Evolutionary conservation across 1,140 invertebrate species (phyloP), one percentile per base, ranked within the genome.

Genomic region (Panonychus citri): DNA sequence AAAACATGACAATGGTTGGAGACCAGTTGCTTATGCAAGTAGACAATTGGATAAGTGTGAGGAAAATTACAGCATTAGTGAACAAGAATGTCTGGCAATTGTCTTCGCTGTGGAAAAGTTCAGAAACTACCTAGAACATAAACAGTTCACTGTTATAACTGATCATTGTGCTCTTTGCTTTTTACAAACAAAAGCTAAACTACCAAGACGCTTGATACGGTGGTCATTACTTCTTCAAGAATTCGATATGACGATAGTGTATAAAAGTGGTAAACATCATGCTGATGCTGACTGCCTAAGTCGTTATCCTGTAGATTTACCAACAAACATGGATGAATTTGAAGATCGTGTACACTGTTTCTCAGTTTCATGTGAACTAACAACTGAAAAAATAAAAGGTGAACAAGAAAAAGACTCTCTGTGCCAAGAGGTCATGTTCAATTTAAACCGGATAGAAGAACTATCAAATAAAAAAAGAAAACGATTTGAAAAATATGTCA

Each of bases 41-140:
- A n/a, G n/a, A n/a, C n/a, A 17, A n/a, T 58, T 72, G 17, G n/a
- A n/a, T n/a, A n/a, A n/a, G n/a, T n/a, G n/a, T n/a, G n/a, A n/a
- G n/a, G n/a, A n/a, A n/a, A n/a, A 67, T 58, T 19, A 73, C 57
- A 64, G 62, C 1, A 69, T 68, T 13, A 69, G 64, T 28, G 71
- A 76, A 59, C 62, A 63, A 48, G 69, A 74, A 61, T 64, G 60
- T 24, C 56, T 71, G 24, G 70, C 65, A 10, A 59, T 71, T 10
- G 63, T 70, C 17, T 72, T 63, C 63, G 64, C 66, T 2, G 62
- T 69, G 27, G 61, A 69, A 57, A 67, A 70, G 50, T 74, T 73
- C 57, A 58, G 66, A 17, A 8, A 53, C 5, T 56, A 55, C 25
- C 39, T 55, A 69, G 59, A 27, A n/a, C n/a, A n/a, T n/a, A n/a